A percentile compares a stretch with the other conserved stretches of the same genome.
Evolutionary conservation across 2,888 invertebrate genomes (phyloP).

Genomic region (Ichneumoninae sp.): DNA sequence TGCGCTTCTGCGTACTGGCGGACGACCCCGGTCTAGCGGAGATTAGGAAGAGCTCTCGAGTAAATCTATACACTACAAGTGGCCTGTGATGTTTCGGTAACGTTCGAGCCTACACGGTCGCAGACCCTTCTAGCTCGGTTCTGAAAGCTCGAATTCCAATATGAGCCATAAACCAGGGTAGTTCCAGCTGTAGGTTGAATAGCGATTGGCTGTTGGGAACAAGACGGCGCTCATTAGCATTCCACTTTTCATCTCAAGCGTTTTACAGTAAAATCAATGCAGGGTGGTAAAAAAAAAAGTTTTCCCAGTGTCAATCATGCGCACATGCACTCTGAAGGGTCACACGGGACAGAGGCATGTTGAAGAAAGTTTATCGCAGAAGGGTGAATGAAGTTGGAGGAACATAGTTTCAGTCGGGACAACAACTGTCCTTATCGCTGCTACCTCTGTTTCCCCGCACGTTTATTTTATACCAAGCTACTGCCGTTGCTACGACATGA

Average conservation of each 20-base stretch:
- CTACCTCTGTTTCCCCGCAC: constrained; percentile 49
- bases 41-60: constrained; percentile 43
- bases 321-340: background rate
- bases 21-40: constrained; percentile 17
- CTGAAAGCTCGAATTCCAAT: background rate
- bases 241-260: background rate
- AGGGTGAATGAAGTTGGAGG: constrained; percentile 18
- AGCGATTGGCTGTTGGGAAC: background rate
- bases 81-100: constrained; percentile 15
- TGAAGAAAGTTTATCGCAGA: background rate
- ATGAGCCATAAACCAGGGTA: background rate
- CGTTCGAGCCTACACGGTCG: background rate
- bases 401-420: constrained; percentile 31
- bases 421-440: constrained; percentile 40
- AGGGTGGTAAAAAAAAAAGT: background rate
- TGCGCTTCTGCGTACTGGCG: constrained; percentile 22
- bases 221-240: background rate
- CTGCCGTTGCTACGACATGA: constrained; percentile 18
- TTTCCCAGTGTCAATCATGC: background rate
- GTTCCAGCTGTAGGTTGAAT: background rate
- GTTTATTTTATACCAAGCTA: constrained; percentile 32
- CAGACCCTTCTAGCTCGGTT: background rate
- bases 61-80: constrained; percentile 38
- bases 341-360: background rate
- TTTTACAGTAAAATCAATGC: background rate